A percentile compares a stretch with the other conserved stretches of the same genome.
Evolutionary conservation across 2,888 invertebrate genomes (phyloP).

Genomic region (Sisyra terminalis): DNA sequence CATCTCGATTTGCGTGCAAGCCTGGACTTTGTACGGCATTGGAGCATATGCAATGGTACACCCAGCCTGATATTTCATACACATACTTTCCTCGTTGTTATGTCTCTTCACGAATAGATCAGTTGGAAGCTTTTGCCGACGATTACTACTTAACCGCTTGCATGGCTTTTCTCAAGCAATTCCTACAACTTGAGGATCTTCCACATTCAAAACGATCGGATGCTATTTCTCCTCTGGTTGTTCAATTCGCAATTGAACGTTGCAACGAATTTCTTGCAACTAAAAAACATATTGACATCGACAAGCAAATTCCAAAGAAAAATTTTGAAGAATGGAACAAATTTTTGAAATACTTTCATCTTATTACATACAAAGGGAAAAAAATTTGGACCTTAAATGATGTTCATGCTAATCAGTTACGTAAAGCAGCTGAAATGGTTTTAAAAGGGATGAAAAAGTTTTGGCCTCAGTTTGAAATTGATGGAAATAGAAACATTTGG

Average conservation of each 20-base stretch:
- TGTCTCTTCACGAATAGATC: constrained; percentile 48
- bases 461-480: constrained; percentile 72
- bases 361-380: constrained; percentile 44
- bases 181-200: constrained; percentile 41
- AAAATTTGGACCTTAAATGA: not conserved
- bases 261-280: constrained; percentile 58
- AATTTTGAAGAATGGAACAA: constrained; percentile 87
- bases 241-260: constrained; percentile 70
- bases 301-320: constrained; percentile 38
- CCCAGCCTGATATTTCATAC: constrained; percentile 61
- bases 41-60: constrained; percentile 74
- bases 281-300: constrained; percentile 60
- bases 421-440: constrained; percentile 38
- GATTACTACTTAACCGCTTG: constrained; percentile 85
- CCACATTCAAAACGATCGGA: constrained; percentile 48
- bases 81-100: constrained; percentile 79
- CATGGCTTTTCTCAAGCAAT: constrained; percentile 64
- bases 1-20: constrained; percentile 84
- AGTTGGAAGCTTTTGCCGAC: constrained; percentile 66
- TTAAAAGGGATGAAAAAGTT: constrained; percentile 47
- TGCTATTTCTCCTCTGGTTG: constrained; percentile 40
- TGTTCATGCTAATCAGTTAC: constrained; percentile 22
- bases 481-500: constrained; percentile 83
- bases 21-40: constrained; percentile 67
- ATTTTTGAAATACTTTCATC: constrained; percentile 53